Evolutionary conservation across 2,797 vertebrate species (phyloP), one percentile per base, ranked within the genome.

Genomic region (Cygnus olor): DNA sequence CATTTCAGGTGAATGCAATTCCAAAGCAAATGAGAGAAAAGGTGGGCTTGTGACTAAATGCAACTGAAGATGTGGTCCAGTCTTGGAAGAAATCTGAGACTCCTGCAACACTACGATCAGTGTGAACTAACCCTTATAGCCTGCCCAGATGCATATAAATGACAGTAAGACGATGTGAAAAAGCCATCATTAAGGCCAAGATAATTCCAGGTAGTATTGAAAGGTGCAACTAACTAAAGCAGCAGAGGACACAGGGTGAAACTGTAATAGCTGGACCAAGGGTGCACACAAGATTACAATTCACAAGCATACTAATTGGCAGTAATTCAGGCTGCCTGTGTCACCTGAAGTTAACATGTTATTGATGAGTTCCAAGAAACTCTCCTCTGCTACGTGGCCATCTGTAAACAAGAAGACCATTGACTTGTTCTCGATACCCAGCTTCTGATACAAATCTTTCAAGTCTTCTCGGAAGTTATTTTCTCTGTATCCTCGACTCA

Each of bases 331-430:
- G 73, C 65, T 92, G 81, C 10, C 45, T 57, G 44, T 27, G 19
- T 79, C 79, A 99, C 99, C 99, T 98, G 99, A 99, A 54, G 99
- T 99, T 86, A 99, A 98, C 99, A 99, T 99, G 97, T 99, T 99
- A 97, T 99, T 99, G 94, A 99, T 98, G 78, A 99, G 99, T 91
- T 99, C 99, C 97, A 99, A 97, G 93, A 99, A 99, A 68, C 99
- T 98, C 97, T 99, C 99, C 90, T 99, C 98, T 2, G 98, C 98
- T 92, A 99, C 99, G 1, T 99, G 99, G 8, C 98, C 98, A 11
- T 99, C 99, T 6, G 99, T 99, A 89, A 99, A 99, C 90, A 99
- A 97, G 96, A 99, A 99, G 79, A 99, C 98, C 6, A 92, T 98
- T 82, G 96, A 97, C 95, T 98, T 99, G 97, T 99, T 98, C 93